Evolutionary conservation across 2,888 invertebrate genomes (phyloP).

Genomic region (Ommatoiulus sabulosus): DNA sequence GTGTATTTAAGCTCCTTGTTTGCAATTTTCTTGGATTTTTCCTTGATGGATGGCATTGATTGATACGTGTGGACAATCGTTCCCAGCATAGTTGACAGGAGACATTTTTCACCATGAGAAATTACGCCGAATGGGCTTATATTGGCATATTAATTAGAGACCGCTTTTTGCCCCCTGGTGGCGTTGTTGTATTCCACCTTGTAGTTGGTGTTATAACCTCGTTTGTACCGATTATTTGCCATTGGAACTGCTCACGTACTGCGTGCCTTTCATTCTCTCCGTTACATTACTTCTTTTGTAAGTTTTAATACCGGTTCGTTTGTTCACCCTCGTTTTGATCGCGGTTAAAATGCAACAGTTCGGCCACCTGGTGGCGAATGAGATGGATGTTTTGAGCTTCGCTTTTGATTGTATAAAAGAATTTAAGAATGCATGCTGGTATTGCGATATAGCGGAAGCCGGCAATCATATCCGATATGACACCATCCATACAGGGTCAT

Average conservation of each 20-base stretch:
- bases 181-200: not conserved
- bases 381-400: no score
- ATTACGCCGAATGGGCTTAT: not conserved
- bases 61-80: constrained; percentile 39
- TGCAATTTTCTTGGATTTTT: constrained; percentile 30
- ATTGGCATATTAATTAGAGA: constrained; percentile 8
- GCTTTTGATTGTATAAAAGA: no score
- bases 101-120: constrained; percentile 40
- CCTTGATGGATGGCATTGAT: constrained; percentile 43
- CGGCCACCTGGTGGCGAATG: no score
- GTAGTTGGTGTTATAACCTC: not conserved
- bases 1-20: constrained; percentile 29
- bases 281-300: not conserved
- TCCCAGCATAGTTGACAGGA: constrained; percentile 19
- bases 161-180: not conserved
- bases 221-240: not conserved
- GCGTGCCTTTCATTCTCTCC: not conserved
- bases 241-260: not conserved
- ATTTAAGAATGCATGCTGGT: no score
- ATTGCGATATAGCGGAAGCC: no score
- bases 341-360: no score
- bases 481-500: no score
- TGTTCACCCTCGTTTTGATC: no score
- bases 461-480: no score
- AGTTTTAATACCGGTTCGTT: no score